Conservation (phyloP, 2,888 invertebrate species). For the Diaperis boleti region DNA sequence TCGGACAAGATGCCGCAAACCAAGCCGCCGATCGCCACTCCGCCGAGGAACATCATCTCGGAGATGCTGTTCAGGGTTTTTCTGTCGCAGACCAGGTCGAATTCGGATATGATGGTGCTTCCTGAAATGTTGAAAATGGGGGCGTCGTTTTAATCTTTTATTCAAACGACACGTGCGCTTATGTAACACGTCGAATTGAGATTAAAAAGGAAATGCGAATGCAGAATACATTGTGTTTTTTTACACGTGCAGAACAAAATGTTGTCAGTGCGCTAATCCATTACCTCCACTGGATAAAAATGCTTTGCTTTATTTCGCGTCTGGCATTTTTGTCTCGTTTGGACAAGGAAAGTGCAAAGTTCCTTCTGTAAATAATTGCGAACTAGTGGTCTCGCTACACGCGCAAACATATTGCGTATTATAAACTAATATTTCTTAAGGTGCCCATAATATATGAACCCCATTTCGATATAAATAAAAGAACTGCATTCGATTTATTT, state of each 20-base stretch:
- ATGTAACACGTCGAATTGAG: not conserved
- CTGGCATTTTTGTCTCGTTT: too few relatives aligned
- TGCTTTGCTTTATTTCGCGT: not conserved
- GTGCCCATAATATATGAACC: too few relatives aligned
- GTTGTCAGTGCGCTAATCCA: not conserved
- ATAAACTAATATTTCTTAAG: too few relatives aligned
- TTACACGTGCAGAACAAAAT: not conserved
- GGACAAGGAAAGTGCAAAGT: too few relatives aligned
- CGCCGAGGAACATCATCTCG: slow-evolving; percentile 82
- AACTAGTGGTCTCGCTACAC: too few relatives aligned
- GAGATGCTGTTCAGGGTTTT: slow-evolving; percentile 77
- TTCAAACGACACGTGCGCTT: not conserved
- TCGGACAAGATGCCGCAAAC: slow-evolving; percentile 85
- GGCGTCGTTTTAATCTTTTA: too few relatives aligned
- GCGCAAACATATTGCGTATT: too few relatives aligned
- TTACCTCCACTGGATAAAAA: too few relatives aligned
- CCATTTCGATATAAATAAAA: too few relatives aligned
- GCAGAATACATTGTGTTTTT: not conserved
- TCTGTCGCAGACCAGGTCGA: slow-evolving; percentile 81
- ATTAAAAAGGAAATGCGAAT: not conserved
- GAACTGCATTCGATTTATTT: too few relatives aligned
- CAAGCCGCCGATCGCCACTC: slow-evolving; percentile 82
- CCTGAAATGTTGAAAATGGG: too few relatives aligned
- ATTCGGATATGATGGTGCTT: slow-evolving; percentile 80
- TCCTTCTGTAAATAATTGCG: too few relatives aligned